These are phyloP conservation scores for Spea hammondii DNA, from an alignment of 2,797 vertebrate genomes.

Conservation along the genomic window DNA sequence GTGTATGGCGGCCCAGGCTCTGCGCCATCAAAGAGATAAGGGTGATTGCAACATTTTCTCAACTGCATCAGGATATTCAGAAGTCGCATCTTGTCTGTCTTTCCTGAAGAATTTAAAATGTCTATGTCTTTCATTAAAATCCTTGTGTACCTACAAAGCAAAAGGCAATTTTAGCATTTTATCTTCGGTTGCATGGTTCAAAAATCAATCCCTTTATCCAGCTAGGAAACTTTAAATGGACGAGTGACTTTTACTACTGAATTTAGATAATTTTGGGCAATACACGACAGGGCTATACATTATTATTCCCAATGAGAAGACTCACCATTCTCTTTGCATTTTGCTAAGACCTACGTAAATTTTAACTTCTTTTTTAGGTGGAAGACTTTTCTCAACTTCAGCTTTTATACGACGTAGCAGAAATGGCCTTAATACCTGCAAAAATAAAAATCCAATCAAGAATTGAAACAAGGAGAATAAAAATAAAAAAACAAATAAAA, in stretches of 20 bases:
- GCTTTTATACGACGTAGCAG: slow-evolving; percentile 96
- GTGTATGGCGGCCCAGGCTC: slow-evolving; percentile 96
- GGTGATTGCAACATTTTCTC: slow-evolving; percentile 96
- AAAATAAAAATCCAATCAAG: too few species aligned
- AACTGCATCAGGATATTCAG: slow-evolving; percentile 97
- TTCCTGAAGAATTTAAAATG: slow-evolving; percentile 96
- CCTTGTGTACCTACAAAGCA: slow-evolving; percentile 84
- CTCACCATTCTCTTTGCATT: slow-evolving; percentile 98
- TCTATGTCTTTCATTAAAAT: slow-evolving; percentile 99
- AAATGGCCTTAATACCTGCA: slow-evolving; percentile 91
- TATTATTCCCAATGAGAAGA: neutral
- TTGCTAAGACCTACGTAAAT: slow-evolving; percentile 98
- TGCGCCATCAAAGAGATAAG: slow-evolving; percentile 95
- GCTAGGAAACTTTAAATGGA: too few species aligned
- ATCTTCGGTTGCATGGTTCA: neutral
- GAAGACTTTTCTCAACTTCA: slow-evolving; percentile 95
- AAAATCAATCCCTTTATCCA: too few species aligned
- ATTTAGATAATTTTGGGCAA: too few species aligned
- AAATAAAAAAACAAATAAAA: too few species aligned
- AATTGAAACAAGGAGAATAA: too few species aligned
- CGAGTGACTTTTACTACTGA: too few species aligned
- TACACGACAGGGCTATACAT: too few species aligned
- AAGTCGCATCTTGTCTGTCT: slow-evolving; percentile 97
- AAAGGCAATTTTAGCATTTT: neutral
- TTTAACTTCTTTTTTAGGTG: slow-evolving; percentile 97